Percentiles rank a stretch among this genome's conserved stretches.
These are phyloP conservation scores for Argentina silus DNA, from an alignment of 2,797 vertebrate species.

Conservation along the genomic window DNA sequence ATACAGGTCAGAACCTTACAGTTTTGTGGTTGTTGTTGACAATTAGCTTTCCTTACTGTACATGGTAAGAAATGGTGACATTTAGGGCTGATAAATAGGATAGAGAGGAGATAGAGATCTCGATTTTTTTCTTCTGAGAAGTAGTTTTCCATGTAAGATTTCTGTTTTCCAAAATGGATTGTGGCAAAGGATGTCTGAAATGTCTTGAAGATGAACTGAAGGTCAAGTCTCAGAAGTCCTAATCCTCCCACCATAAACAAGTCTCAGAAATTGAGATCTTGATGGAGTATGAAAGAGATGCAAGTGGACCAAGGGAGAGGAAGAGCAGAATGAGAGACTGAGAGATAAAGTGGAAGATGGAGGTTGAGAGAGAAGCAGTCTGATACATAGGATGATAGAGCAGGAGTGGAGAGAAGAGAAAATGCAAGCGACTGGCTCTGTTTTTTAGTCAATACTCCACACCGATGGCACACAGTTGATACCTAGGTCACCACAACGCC, in stretches of 20 bases:
- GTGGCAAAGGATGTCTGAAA: constrained; percentile 41
- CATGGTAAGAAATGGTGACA: background rate
- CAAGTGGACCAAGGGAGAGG: background rate
- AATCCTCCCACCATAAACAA: background rate
- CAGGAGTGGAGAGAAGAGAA: constrained; percentile 1
- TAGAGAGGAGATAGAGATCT: background rate
- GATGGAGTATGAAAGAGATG: constrained; percentile 26
- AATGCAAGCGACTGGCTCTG: constrained; percentile 12
- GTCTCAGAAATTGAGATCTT: background rate
- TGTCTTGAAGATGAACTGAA: constrained; percentile 39
- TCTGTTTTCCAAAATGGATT: constrained; percentile 34
- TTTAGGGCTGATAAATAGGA: too few species aligned
- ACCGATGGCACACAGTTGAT: constrained; percentile 37
- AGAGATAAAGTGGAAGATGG: constrained; percentile 25
- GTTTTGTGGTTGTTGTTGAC: background rate
- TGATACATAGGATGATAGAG: background rate
- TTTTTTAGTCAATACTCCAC: constrained; percentile 50
- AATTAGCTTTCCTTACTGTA: background rate
- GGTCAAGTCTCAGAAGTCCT: constrained; percentile 37
- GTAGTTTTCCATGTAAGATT: constrained; percentile 21
- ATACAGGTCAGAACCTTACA: background rate
- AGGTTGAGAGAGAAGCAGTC: constrained; percentile 23
- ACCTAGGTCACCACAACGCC: constrained; percentile 42
- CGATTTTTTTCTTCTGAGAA: background rate
- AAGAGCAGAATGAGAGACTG: background rate